A percentile compares a stretch with the other conserved stretches of the same genome.
Evolutionary conservation across 2,888 invertebrate genomes (phyloP).

Genomic region (Lagria hirta): DNA sequence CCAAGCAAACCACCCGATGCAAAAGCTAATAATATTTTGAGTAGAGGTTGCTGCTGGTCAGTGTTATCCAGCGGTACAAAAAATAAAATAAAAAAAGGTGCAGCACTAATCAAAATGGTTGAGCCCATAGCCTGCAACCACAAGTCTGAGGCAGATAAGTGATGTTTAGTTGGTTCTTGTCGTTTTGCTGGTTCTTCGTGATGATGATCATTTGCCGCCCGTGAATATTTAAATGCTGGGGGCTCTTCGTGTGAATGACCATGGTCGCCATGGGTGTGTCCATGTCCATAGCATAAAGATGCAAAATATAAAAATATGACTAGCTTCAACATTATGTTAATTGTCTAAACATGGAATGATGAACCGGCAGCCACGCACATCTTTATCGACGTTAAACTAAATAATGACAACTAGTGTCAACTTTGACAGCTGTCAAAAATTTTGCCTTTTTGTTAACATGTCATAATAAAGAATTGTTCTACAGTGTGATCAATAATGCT

Average conservation of each 20-base stretch:
- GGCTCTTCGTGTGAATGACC: slow-evolving; percentile 63
- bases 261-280: slow-evolving; percentile 50
- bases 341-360: no score
- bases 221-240: slow-evolving; percentile 83
- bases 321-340: background rate
- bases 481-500: no score
- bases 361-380: no score
- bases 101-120: slow-evolving; percentile 91
- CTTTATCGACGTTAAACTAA: no score
- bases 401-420: no score
- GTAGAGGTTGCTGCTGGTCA: slow-evolving; percentile 77
- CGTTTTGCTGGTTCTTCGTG: slow-evolving; percentile 37
- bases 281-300: slow-evolving; percentile 39
- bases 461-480: no score
- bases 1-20: slow-evolving; percentile 95
- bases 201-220: slow-evolving; percentile 59
- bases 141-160: slow-evolving; percentile 45
- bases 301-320: background rate
- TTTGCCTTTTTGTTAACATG: no score
- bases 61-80: slow-evolving; percentile 90
- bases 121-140: slow-evolving; percentile 87
- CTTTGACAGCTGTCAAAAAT: no score
- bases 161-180: no score
- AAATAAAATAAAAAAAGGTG: slow-evolving; percentile 90
- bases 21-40: slow-evolving; percentile 90